Base-by-base conservation (phyloP, 2,888 invertebrate species). In the Molorchus minor region DNA sequence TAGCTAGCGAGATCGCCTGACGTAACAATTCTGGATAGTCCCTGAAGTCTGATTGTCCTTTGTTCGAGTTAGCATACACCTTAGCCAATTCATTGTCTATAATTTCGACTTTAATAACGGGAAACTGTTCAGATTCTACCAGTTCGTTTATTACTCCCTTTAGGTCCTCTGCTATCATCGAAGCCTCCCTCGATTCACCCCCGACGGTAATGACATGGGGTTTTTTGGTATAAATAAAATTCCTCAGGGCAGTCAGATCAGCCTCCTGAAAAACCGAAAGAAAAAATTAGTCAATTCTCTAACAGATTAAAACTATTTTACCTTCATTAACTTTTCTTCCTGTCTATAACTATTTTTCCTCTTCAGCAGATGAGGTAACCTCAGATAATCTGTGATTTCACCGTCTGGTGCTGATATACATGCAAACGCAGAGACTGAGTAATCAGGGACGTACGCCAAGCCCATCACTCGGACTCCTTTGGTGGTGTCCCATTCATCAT, bases 21-120 rank as follows among this genome's bases (percentile, higher is more conserved):
- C 96, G 86, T 1, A 98, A 82, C 10, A 96, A 82, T 43, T 90
- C 88, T 0, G 98, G 98, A 81, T 96, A 98, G 75, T 98, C 97
- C 62, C 94, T 85, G 78, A 96, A 96, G 77, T 98, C 97, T 29
- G 87, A 80, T 84, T 59, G 58, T 40, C 95, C 94, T 74, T 93
- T 91, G 67, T 92, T 92, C 16, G 95, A 95, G 77, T 94, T 95
- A 59, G 96, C 90, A 79, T 94, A 98, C 21, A 98, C 88, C 80
- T 93, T 92, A 54, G 96, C 92, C 54, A 98, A 84, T 75, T 98
- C 96, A 73, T 96, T 97, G 77, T 98, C 98, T 7, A 95, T 86
- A 51, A 98, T 90, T 81, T 97, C 96, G 0, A 98, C 94, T 40
- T 88, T 88, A 62, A 98, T 90, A 1, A 86, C 81, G 0, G 96